These are phyloP conservation scores for Bilobella aurantiaca DNA, from an alignment of 1,140 invertebrate species.

Conservation along the genomic window DNA sequence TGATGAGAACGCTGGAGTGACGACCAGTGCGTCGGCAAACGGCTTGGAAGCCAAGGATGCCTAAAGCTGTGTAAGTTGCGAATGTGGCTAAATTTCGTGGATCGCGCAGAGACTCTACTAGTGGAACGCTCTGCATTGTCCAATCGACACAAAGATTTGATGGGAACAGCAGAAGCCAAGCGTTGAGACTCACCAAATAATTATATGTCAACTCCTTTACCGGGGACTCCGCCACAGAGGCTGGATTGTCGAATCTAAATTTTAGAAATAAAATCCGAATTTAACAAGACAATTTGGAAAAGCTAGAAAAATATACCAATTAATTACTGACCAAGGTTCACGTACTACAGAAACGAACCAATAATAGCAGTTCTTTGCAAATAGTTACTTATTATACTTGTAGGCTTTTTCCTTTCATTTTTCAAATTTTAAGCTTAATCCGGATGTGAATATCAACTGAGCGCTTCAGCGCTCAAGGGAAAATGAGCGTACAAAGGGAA, in stretches of 20 bases:
- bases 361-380: no score
- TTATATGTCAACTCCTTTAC: slow-evolving; percentile 81
- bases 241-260: slow-evolving; percentile 83
- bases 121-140: slow-evolving; percentile 93
- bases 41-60: slow-evolving; percentile 53
- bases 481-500: no score
- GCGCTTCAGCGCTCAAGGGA: no score
- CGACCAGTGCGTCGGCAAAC: slow-evolving; percentile 53
- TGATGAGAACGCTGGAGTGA: slow-evolving; percentile 64
- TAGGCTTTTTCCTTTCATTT: no score
- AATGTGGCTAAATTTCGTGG: slow-evolving; percentile 73
- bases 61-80: slow-evolving; percentile 54
- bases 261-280: no score
- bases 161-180: slow-evolving; percentile 79
- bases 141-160: slow-evolving; percentile 90
- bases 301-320: no score
- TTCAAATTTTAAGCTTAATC: no score
- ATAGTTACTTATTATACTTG: no score
- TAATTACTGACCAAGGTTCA: no score
- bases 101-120: slow-evolving; percentile 69
- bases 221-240: slow-evolving; percentile 65
- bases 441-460: no score
- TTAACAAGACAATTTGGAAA: no score
- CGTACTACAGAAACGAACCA: no score
- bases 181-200: slow-evolving; percentile 81